Base-by-base conservation (phyloP, 2,113 vertebrate species). In the Struthidea cinerea region DNA sequence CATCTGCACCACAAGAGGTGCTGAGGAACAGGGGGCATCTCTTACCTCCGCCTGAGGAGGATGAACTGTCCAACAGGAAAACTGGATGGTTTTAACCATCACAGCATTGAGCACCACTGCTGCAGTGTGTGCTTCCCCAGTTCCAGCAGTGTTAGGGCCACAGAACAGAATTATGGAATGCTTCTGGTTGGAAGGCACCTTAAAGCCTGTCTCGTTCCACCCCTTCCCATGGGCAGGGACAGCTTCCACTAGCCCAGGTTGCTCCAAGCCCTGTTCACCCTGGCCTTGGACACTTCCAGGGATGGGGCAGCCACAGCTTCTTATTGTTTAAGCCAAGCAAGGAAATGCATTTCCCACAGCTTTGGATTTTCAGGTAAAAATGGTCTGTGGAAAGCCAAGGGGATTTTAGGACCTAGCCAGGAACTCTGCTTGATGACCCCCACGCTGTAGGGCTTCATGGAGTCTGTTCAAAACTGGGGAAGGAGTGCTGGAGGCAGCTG, bases 241-340 rank as follows among this genome's bases (percentile, higher is more conserved):
- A 46, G 1, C 7, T 90, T 32, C 35, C 32, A 16, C 41, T 16
- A 13, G 0, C 0, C 35, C 41, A 76, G 7, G 8, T 3, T 69
- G 15, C 41, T 41, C n/a, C 42, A 70, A 69, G 32, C 17, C 63
- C 9, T 4, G 1, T 63, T 26, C 71, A 61, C 0, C 18, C 26
- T 69, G 63, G 32, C 21, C 35, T 13, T 47, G 35, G 22, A 49
- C 21, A 14, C 32, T 37, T 16, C 26, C 13, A 28, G 41, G 8
- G 15, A 24, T 37, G 32, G 6, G 22, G 3, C 22, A 56, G 8
- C 4, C 47, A 37, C 21, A 27, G 15, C 2, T 61, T 49, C 26
- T 27, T 33, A 8, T 23, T 71, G 32, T 49, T 92, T 59, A 89
- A 71, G 50, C 10, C 41, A 50, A 56, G 9, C 6, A 76, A 87